These are phyloP conservation scores for Anoura caudifer DNA, from an alignment of 2,113 vertebrate genomes.

Conservation along the genomic window DNA sequence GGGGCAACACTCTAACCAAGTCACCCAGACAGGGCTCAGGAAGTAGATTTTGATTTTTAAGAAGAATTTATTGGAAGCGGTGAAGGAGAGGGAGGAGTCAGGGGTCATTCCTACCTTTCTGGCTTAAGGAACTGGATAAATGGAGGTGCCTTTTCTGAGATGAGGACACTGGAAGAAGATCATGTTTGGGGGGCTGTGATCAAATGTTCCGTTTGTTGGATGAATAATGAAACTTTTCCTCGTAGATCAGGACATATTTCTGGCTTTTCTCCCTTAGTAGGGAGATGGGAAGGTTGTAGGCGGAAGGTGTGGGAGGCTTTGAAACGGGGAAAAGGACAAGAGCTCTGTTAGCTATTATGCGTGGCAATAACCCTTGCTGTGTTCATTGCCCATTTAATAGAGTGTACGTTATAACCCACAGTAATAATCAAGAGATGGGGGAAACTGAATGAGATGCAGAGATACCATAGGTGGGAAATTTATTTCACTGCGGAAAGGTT, in stretches of 20 bases:
- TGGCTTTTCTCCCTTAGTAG: not conserved
- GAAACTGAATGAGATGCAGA: constrained; percentile 49
- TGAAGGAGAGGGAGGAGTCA: not conserved
- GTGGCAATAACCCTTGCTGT: constrained; percentile 65
- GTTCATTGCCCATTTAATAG: constrained; percentile 79
- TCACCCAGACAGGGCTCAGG: not conserved
- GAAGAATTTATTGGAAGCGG: not conserved
- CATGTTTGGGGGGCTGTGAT: not conserved
- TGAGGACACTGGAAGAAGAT: not conserved
- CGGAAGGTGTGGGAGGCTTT: constrained; percentile 50
- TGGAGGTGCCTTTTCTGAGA: not conserved
- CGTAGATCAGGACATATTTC: not conserved
- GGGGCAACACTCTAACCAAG: no score
- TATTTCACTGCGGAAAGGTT: constrained; percentile 66
- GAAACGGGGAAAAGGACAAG: constrained; percentile 63
- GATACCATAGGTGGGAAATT: constrained; percentile 72
- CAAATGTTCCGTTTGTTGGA: not conserved
- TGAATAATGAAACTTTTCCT: not conserved
- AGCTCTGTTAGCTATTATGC: constrained; percentile 74
- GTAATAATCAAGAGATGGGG: constrained; percentile 75
- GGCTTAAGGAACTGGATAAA: not conserved
- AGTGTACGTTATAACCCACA: constrained; percentile 74
- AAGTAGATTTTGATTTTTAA: not conserved
- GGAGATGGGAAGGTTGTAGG: not conserved
- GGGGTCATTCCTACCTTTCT: not conserved